A percentile compares a stretch with the other conserved stretches of the same genome.
Evolutionary conservation across 2,888 invertebrate genomes (phyloP).

Genomic region (Brassicogethes aeneus): DNA sequence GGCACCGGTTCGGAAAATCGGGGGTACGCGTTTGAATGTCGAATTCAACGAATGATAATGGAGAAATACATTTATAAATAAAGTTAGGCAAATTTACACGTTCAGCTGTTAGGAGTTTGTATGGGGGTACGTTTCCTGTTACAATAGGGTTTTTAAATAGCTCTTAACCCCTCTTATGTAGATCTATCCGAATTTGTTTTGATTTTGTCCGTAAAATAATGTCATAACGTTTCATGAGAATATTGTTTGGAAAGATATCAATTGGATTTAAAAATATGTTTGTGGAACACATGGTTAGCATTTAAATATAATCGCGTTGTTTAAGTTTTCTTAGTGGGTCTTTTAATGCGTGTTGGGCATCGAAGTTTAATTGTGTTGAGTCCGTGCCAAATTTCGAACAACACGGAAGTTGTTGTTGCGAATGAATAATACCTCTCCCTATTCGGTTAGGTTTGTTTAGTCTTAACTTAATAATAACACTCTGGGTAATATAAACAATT

Average conservation of each 20-base stretch:
- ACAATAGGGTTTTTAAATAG: constrained; percentile 13
- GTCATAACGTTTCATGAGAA: too few relatives aligned
- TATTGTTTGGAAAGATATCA: too few relatives aligned
- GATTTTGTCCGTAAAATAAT: too few relatives aligned
- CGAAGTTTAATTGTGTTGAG: constrained; percentile 12
- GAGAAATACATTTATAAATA: constrained; percentile 40
- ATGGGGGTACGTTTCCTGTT: constrained; percentile 21
- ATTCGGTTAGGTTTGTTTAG: constrained; percentile 23
- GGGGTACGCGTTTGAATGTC: constrained; percentile 39
- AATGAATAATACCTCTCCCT: constrained; percentile 18
- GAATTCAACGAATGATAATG: constrained; percentile 40
- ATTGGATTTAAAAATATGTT: background rate
- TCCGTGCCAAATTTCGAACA: constrained; percentile 14
- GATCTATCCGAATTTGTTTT: too few relatives aligned
- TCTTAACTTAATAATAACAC: constrained; percentile 20
- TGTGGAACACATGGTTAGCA: constrained; percentile 11
- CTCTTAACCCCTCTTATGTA: background rate
- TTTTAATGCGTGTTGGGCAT: constrained; percentile 9
- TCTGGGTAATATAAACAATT: constrained; percentile 16
- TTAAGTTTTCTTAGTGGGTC: constrained; percentile 7
- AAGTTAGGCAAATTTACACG: constrained; percentile 41
- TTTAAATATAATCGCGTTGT: constrained; percentile 10
- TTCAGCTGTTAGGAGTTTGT: constrained; percentile 32
- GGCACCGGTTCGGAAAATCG: too few relatives aligned
- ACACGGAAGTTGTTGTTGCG: constrained; percentile 17